Evolutionary conservation across 35 echinoderm and acorn worm genomes (phyloP).

Genomic region (Ptychodera flava): DNA sequence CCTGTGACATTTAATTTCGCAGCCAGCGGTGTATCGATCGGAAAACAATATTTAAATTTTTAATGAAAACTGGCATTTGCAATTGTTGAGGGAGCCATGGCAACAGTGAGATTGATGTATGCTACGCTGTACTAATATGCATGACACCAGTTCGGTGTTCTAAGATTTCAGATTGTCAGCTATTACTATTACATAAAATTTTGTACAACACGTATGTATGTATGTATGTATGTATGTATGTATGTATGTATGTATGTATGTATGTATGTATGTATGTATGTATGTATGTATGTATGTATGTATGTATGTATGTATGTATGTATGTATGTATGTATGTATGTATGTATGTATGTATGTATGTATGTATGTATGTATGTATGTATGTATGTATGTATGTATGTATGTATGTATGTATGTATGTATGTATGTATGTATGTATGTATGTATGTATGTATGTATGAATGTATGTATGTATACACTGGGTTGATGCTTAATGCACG

Average conservation of each 20-base stretch:
- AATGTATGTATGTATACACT: not conserved
- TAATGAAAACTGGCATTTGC: no score
- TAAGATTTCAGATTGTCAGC: no score
- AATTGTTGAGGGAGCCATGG: no score
- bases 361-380: not conserved
- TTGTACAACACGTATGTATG: not conserved
- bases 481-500: not conserved
- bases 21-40: no score
- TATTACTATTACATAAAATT: no score
- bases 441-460: not conserved
- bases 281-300: not conserved
- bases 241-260: not conserved
- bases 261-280: not conserved
- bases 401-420: not conserved
- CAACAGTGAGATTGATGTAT: no score
- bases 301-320: not conserved
- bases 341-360: not conserved
- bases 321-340: not conserved
- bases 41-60: no score
- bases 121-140: no score
- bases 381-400: not conserved
- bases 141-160: no score
- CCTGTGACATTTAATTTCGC: no score
- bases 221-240: not conserved
- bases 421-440: not conserved